Evolutionary conservation across 2,113 vertebrate genomes (phyloP).

Genomic region (Oncorhynchus tshawytscha): DNA sequence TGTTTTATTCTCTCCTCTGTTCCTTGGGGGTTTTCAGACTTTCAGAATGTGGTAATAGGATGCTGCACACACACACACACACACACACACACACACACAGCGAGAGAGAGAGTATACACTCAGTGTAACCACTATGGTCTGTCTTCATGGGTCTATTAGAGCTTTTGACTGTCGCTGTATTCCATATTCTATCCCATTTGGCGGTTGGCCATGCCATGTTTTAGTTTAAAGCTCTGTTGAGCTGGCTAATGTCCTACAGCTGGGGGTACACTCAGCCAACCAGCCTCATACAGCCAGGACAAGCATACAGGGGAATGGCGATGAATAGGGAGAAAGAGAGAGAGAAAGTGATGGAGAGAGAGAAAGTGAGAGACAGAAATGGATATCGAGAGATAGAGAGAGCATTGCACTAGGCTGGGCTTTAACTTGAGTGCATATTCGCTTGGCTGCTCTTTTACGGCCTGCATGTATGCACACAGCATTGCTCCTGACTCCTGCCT

Average conservation of each 20-base stretch:
- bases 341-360: not conserved
- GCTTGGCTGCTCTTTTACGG: constrained; percentile 32
- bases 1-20: constrained; percentile 9
- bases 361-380: constrained; percentile 2
- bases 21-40: not conserved
- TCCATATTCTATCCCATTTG: constrained; percentile 22
- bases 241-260: constrained; percentile 63
- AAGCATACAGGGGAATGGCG: not conserved
- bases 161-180: not conserved
- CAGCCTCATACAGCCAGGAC: not conserved
- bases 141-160: not conserved
- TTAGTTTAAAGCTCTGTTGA: constrained; percentile 46
- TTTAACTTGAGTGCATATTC: constrained; percentile 17
- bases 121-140: not conserved
- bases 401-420: not conserved
- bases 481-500: not conserved
- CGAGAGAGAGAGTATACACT: not conserved
- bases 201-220: constrained; percentile 40
- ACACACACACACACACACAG: not conserved
- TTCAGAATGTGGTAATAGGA: not conserved
- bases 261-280: constrained; percentile 29
- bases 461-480: constrained; percentile 26
- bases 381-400: not conserved
- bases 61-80: not conserved
- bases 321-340: not conserved